phyloP scores from a whole-genome alignment of 2,888 invertebrate species.

The Cephus pygmeus region DNA sequence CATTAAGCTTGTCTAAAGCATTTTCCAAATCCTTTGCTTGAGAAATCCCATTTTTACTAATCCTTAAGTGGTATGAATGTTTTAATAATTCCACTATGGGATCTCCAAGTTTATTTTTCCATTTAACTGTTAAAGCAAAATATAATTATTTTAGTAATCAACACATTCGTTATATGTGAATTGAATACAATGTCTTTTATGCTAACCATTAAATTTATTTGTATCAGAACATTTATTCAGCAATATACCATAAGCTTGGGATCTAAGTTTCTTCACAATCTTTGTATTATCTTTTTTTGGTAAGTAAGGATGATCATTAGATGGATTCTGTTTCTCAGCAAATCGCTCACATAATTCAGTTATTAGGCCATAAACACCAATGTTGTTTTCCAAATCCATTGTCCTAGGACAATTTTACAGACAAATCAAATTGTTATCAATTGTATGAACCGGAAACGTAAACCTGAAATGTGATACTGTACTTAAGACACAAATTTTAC shows the following conservation, averaged over 20 bases:
- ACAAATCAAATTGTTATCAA: neutral
- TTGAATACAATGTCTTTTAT: neutral
- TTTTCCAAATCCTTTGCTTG: slow-evolving; percentile 49
- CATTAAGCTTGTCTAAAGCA: slow-evolving; percentile 41
- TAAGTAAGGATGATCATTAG: slow-evolving; percentile 29
- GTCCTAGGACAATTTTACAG: slow-evolving; percentile 8
- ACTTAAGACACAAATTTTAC: neutral
- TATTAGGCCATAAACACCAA: slow-evolving; percentile 51
- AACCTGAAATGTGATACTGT: neutral
- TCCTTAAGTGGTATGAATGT: slow-evolving; percentile 47
- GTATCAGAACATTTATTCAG: slow-evolving; percentile 45
- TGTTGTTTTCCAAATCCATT: slow-evolving; percentile 39
- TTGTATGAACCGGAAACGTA: neutral
- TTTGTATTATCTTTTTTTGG: slow-evolving; percentile 33
- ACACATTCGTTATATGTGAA: neutral
- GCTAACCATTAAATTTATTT: slow-evolving; percentile 9
- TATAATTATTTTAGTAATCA: neutral
- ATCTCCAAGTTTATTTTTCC: slow-evolving; percentile 36
- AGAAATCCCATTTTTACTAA: slow-evolving; percentile 34
- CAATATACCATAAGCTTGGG: slow-evolving; percentile 56
- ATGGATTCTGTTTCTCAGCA: slow-evolving; percentile 30
- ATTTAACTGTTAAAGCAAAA: slow-evolving; percentile 19
- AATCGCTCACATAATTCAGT: slow-evolving; percentile 49
- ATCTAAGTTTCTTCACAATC: slow-evolving; percentile 45
- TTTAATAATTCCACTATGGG: slow-evolving; percentile 57